Evolutionary conservation across 2,113 vertebrate species (phyloP).

Genomic region (Tringa solitaria): DNA sequence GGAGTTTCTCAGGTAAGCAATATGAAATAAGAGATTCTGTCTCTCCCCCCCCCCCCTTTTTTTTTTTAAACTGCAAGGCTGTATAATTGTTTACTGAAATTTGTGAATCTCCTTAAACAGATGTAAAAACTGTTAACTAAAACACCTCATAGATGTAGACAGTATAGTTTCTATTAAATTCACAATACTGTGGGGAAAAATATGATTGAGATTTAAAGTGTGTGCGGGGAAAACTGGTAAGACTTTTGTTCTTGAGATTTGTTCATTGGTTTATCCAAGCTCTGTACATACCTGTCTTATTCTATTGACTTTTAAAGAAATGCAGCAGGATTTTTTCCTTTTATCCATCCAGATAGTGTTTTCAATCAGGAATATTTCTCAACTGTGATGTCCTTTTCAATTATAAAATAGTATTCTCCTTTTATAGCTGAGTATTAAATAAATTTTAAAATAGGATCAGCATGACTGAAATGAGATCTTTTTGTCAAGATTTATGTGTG

Average conservation of each 20-base stretch:
- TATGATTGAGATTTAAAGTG: background rate
- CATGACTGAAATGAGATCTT: conserved; percentile 44
- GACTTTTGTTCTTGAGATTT: background rate
- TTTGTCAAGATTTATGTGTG: conserved; percentile 39
- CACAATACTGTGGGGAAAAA: background rate
- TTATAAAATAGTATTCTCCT: conserved; percentile 39
- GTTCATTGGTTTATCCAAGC: background rate
- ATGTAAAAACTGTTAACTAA: background rate
- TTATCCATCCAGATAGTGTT: background rate
- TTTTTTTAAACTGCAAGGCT: background rate
- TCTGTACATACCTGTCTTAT: background rate
- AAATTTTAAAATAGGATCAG: conserved; percentile 43
- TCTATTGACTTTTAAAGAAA: conserved; percentile 29
- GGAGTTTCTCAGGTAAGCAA: background rate
- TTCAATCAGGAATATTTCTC: conserved; percentile 31
- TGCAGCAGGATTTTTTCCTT: background rate
- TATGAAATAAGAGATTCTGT: background rate
- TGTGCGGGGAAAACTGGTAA: background rate
- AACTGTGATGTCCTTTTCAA: conserved; percentile 33
- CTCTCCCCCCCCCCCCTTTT: background rate
- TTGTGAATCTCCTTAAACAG: background rate
- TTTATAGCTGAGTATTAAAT: conserved; percentile 49
- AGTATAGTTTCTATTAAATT: background rate
- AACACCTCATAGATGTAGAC: background rate
- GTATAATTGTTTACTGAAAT: background rate